Evolutionary conservation across 2,888 invertebrate genomes (phyloP).

Genomic region (Drosophila mettleri): DNA sequence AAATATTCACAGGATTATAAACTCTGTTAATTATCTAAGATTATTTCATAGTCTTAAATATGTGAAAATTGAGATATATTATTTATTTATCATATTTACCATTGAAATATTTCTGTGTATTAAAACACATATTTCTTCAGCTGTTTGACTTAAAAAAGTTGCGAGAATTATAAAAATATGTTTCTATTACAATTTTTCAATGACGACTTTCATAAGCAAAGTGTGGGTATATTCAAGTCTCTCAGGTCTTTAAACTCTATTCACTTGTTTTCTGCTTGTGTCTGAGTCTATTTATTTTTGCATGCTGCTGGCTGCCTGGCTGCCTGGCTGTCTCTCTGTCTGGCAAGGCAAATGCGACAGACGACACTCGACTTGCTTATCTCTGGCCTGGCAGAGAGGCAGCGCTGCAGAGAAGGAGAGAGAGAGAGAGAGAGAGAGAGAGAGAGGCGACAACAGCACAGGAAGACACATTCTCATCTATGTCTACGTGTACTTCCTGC

Average conservation of each 20-base stretch:
- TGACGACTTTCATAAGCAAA: not conserved
- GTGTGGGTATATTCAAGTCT: conserved; percentile 2
- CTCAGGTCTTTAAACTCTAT: conserved; percentile 1
- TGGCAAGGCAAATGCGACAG: conserved; percentile 6
- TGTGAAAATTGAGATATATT: no score
- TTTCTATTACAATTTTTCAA: no score
- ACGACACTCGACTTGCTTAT: conserved; percentile 53
- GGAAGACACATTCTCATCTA: conserved; percentile 27
- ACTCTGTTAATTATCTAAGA: no score
- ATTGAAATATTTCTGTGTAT: no score
- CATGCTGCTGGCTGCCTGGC: conserved; percentile 12
- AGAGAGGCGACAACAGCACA: conserved; percentile 2
- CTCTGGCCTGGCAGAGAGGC: conserved; percentile 29
- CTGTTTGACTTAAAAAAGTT: no score
- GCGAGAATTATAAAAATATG: no score
- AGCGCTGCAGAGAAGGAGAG: conserved; percentile 4
- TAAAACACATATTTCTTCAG: no score
- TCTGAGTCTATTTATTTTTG: conserved; percentile 51
- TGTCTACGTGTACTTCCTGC: conserved; percentile 35
- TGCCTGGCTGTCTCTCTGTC: conserved; percentile 13
- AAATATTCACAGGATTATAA: no score
- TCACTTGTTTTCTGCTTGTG: conserved; percentile 23
- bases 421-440: not conserved
- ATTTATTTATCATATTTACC: no score
- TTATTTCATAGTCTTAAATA: no score